phyloP scores from a whole-genome alignment of 2,888 invertebrate species.

The Diarsia brunnea region DNA sequence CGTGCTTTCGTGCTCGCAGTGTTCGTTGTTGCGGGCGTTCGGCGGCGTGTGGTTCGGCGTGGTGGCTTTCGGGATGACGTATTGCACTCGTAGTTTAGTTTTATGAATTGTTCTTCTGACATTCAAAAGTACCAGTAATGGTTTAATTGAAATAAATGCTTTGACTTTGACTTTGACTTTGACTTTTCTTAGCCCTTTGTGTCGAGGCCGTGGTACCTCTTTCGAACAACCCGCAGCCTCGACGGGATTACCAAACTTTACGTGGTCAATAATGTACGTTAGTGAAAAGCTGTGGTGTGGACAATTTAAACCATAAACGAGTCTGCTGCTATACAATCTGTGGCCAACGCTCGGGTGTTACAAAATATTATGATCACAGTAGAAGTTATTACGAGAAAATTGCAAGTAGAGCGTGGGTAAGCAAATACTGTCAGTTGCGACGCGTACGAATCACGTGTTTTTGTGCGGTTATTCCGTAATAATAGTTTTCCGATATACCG shows the following conservation, averaged over 20 bases:
- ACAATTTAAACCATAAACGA: conserved; percentile 16
- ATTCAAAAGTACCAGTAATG: no score
- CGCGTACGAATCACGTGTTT: conserved; percentile 61
- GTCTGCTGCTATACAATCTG: conserved; percentile 13
- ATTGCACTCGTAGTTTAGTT: no score
- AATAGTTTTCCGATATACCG: conserved; percentile 49
- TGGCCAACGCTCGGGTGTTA: conserved; percentile 56
- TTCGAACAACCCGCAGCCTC: no score
- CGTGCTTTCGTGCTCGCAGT: no score
- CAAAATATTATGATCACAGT: conserved; percentile 68
- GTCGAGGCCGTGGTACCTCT: no score
- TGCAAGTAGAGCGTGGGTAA: conserved; percentile 77
- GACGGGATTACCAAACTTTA: background rate
- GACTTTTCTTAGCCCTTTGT: no score
- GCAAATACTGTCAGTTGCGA: conserved; percentile 64
- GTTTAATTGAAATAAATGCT: no score
- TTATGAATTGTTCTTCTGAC: no score
- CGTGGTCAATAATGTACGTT: background rate
- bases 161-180: no score
- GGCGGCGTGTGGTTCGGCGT: no score
- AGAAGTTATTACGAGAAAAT: conserved; percentile 69
- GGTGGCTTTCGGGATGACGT: no score
- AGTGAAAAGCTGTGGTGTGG: conserved; percentile 15
- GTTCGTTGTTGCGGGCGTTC: no score
- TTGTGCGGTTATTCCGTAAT: conserved; percentile 58